A percentile compares a stretch with the other conserved stretches of the same genome.
These are phyloP conservation scores for Entomobrya proxima DNA, from an alignment of 2,888 invertebrate genomes.

Conservation along the genomic window DNA sequence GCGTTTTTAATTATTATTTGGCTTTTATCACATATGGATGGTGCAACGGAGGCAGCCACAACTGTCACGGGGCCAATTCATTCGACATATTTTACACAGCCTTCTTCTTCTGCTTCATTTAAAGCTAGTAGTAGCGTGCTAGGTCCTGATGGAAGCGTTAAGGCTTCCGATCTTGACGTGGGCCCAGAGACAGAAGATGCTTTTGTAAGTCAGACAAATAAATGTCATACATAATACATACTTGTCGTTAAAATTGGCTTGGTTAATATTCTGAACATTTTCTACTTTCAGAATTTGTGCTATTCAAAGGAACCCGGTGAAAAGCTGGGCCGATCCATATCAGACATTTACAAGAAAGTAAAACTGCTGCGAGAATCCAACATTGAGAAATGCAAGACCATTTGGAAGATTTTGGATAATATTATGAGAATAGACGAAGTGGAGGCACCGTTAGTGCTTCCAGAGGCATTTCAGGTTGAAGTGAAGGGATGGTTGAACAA, in stretches of 20 bases:
- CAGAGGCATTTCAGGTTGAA: slow-evolving; percentile 66
- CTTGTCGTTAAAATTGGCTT: not conserved
- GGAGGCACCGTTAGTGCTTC: slow-evolving; percentile 64
- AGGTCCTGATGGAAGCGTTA: slow-evolving; percentile 31
- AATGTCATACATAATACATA: not conserved
- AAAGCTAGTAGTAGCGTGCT: not conserved
- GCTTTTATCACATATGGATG: slow-evolving; percentile 44
- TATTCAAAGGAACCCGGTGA: not conserved
- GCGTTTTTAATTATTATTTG: slow-evolving; percentile 42
- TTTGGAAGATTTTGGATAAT: slow-evolving; percentile 60
- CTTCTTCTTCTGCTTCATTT: not conserved
- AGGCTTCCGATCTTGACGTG: slow-evolving; percentile 25
- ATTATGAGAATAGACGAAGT: slow-evolving; percentile 69
- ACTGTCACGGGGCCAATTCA: not conserved
- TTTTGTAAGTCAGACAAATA: slow-evolving; percentile 24
- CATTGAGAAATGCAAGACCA: slow-evolving; percentile 43
- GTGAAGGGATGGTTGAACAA: slow-evolving; percentile 72
- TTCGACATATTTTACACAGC: not conserved
- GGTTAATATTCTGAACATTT: not conserved
- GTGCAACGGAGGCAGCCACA: not conserved
- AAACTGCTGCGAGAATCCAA: slow-evolving; percentile 46
- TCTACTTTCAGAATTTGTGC: slow-evolving; percentile 33
- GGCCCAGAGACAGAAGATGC: not conserved
- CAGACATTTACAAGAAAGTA: slow-evolving; percentile 57
- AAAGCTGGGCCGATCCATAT: slow-evolving; percentile 36